phyloP scores from a whole-genome alignment of 2,113 vertebrate genomes.

The Thryonomys swinderianus region DNA sequence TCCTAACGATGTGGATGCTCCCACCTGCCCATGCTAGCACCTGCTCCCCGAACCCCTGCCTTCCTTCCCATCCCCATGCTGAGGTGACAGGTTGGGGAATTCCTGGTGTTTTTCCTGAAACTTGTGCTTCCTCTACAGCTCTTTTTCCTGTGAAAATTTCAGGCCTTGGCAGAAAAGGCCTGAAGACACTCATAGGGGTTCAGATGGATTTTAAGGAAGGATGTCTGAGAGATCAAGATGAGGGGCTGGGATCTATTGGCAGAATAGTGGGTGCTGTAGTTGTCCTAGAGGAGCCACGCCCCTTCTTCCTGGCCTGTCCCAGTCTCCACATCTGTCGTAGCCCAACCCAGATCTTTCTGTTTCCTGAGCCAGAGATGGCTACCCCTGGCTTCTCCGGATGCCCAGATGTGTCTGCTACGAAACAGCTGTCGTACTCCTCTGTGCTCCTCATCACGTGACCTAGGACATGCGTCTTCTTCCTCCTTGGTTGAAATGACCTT shows the following conservation, averaged over 20 bases:
- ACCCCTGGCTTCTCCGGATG: not conserved
- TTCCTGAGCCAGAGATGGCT: not conserved
- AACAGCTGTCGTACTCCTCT: not conserved
- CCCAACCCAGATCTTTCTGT: not conserved
- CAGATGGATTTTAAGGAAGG: not conserved
- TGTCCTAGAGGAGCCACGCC: too few relatives aligned
- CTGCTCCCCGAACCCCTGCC: not conserved
- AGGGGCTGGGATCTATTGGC: not conserved
- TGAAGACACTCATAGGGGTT: not conserved
- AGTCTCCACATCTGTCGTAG: not conserved
- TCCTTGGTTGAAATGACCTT: not conserved
- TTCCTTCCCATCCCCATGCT: not conserved
- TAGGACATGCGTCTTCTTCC: not conserved
- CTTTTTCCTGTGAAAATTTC: not conserved
- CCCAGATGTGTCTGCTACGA: not conserved
- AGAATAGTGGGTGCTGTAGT: not conserved
- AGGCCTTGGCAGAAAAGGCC: not conserved
- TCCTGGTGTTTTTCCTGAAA: not conserved
- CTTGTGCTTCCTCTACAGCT: not conserved
- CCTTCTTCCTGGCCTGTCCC: not conserved
- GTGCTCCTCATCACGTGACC: not conserved
- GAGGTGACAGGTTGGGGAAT: not conserved
- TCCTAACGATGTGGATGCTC: not conserved
- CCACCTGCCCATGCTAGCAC: not conserved
- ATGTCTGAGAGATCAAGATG: not conserved